Base-by-base conservation (phyloP, 2,113 vertebrate species). In the Anarrhichthys ocellatus region DNA sequence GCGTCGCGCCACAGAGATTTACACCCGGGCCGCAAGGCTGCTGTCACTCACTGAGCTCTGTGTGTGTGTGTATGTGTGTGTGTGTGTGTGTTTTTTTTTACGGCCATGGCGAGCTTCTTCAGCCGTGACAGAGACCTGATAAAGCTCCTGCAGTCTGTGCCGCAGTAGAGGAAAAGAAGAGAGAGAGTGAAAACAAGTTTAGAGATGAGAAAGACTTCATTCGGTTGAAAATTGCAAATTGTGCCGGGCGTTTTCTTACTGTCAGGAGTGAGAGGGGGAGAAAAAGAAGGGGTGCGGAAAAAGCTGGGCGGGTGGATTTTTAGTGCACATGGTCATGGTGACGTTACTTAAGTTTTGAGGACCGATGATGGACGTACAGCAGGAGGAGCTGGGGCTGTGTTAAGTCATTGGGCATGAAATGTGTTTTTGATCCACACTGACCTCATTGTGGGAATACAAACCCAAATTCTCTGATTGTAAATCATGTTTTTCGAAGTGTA, bases 111-210 rank as follows among this genome's bases (percentile, higher is more conserved):
- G 76, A 91, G 92, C 90, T 84, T 80, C 82, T 69, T 93, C 86
- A 91, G 78, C 91, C 42, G 58, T 93, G 91, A 92, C 90, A 84
- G 80, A 90, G 88, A 89, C 90, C 83, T 80, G 93, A 92, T 91
- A 83, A 91, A 86, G 71, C 89, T 83, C 56, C 78, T 64, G 79
- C 83, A 76, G 72, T 71, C 72, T 56, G 64, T 42, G 73, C 73
- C 69, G 77, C 81, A 78, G 74, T 75, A 63, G 61, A 85, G 73
- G 27, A 65, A 74, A 72, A 63, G 42, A 78, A 64, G n/a, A 79
- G 59, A 79, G 59, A 24, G 66, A 22, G n/a, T 14, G 13, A 73
- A 52, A 61, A 24, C 42, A 68, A 76, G 59, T 61, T 71, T 36
- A 36, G 11, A 61, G 48, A 52, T 17, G 9, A 77, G 54, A 56